Evolutionary conservation across 2,888 invertebrate species (phyloP), one percentile per base, ranked within the genome.

Genomic region (Nomada hirtipes): DNA sequence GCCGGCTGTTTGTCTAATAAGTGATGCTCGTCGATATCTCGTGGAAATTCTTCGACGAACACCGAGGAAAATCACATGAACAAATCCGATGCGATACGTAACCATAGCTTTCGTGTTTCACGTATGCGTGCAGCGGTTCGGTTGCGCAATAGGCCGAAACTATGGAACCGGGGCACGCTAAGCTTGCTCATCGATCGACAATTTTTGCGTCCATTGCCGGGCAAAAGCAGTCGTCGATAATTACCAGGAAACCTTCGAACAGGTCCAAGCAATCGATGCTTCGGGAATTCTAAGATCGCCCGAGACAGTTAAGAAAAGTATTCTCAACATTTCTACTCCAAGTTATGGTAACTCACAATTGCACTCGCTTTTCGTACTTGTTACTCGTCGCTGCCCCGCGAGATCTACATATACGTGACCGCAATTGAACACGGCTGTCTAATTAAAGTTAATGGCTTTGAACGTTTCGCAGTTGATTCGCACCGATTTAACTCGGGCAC

Each of bases 141-240:
- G 76, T 86, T 86, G 73, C 85, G 80, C 67, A 86, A 86, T 70
- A 59, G 60, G 70, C 55, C 65, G 69, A 85, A 86, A 83, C 83
- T 79, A 61, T 80, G 76, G 80, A 78, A 85, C 59, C 79, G 57
- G 59, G 73, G 79, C 68, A 57, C 59, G 75, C 53, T 73, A 79
- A 85, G 57, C 76, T 76, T 53, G 75, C 55, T 50, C 47, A 84
- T 86, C 75, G 84, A 75, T 71, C 69, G 74, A 53, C 47, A 71
- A 78, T 67, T 59, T 69, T 64, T 36, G 50, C 15, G 53, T 72
- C 42, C 20, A n/a, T 36, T 50, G 72, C 15, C 18, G 44, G 23
- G 23, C 50, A 13, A 64, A 53, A 42, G 11, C 15, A 4, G 44
- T 67, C 50, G 18, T 2, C 23, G 1, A 26, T 36, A 61, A 52